A percentile compares a stretch with the other conserved stretches of the same genome.
Conservation (phyloP, 2,797 vertebrate genomes). For the Anas acuta region DNA sequence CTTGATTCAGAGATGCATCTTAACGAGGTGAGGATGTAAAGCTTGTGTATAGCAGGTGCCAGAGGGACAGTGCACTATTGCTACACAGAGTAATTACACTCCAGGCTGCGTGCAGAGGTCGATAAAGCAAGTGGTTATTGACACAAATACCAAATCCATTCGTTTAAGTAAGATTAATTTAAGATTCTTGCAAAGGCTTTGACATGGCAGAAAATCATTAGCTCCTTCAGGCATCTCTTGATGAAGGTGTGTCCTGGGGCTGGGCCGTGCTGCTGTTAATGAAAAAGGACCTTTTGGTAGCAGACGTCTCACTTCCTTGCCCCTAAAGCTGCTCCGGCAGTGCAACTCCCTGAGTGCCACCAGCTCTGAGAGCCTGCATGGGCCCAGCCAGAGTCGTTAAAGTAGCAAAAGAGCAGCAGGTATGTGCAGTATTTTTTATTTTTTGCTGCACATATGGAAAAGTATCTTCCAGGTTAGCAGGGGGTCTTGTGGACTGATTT, state of each 20-base stretch:
- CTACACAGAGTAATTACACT: neutral
- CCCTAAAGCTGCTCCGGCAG: neutral
- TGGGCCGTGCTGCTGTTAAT: neutral
- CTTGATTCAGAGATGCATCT: neutral
- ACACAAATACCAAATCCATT: neutral
- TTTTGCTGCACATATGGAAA: neutral
- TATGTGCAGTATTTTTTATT: neutral
- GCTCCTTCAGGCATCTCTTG: neutral
- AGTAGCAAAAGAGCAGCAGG: neutral
- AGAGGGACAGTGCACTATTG: neutral
- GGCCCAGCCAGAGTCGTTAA: neutral
- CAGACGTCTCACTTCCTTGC: neutral
- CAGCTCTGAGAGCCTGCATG: neutral
- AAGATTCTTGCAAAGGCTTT: neutral
- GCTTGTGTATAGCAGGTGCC: neutral
- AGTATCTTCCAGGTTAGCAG: neutral
- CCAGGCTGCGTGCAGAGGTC: neutral
- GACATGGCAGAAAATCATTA: neutral
- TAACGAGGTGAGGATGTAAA: neutral
- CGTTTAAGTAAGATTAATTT: neutral
- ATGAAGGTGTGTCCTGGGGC: neutral
- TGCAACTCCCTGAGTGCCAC: neutral
- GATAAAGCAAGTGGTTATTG: neutral
- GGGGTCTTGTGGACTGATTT: neutral
- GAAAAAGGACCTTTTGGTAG: neutral